Evolutionary conservation across 64 coral and sea anemone genomes (phyloP).

Genomic region (Stichodactyla mertensii): DNA sequence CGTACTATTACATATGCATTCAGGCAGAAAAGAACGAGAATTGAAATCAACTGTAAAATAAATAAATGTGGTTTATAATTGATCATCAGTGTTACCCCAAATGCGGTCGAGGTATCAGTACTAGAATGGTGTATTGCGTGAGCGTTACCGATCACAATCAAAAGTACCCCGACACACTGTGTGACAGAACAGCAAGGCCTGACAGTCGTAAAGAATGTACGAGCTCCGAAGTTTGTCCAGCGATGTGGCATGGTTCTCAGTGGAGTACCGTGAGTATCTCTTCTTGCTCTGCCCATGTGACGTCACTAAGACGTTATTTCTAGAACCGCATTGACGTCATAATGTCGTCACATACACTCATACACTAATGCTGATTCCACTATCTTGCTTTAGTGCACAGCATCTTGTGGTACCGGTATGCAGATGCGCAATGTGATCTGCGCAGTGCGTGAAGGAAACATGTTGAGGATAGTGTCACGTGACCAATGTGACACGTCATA

Average conservation of each 20-base stretch:
- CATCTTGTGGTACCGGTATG: conserved; percentile 58
- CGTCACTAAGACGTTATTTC: not conserved
- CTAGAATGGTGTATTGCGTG: conserved; percentile 80
- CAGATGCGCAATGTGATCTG: conserved; percentile 82
- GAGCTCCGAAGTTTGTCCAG: conserved; percentile 36
- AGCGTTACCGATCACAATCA: conserved; percentile 34
- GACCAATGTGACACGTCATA: conserved; percentile 46
- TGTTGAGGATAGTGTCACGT: conserved; percentile 34
- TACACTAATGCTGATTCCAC: not conserved
- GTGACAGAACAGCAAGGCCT: conserved; percentile 50
- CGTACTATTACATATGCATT: not conserved
- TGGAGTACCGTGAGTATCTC: conserved; percentile 64
- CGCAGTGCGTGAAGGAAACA: conserved; percentile 36
- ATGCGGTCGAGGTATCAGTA: conserved; percentile 74
- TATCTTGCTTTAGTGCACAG: conserved; percentile 43
- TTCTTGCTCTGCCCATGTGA: not conserved
- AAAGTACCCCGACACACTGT: conserved; percentile 60
- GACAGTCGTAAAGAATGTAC: conserved; percentile 40
- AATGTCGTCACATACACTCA: not conserved
- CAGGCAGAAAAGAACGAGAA: too few relatives aligned
- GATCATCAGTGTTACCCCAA: conserved; percentile 53
- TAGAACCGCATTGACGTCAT: too few relatives aligned
- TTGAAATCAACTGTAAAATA: too few relatives aligned
- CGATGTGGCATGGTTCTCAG: conserved; percentile 83
- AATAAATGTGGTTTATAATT: not conserved